Percentiles rank a stretch among this genome's conserved stretches.
Evolutionary conservation across 1,140 invertebrate species (phyloP).

Genomic region (Tetramorium simillimum): DNA sequence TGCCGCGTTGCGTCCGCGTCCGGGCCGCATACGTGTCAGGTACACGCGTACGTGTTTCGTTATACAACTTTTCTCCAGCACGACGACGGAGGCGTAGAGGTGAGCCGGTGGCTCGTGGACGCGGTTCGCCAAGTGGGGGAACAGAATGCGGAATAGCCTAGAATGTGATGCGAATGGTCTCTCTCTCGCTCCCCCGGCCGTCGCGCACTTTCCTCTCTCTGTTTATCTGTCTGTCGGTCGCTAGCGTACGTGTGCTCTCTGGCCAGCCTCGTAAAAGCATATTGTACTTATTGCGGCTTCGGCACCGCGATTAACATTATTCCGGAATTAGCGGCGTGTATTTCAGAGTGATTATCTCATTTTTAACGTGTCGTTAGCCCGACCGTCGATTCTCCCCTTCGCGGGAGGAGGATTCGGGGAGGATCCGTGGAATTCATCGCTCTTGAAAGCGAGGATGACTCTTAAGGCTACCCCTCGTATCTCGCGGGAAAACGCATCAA

Average conservation of each 20-base stretch:
- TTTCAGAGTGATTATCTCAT: background rate
- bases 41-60: constrained; percentile 73
- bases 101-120: constrained; percentile 79
- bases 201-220: constrained; percentile 54
- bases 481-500: constrained; percentile 43
- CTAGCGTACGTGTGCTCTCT: constrained; percentile 29
- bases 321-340: background rate
- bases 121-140: constrained; percentile 79
- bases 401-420: background rate
- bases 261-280: constrained; percentile 42
- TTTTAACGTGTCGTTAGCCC: background rate
- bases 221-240: constrained; percentile 39
- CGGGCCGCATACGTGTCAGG: constrained; percentile 63
- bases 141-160: constrained; percentile 86
- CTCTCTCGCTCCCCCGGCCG: constrained; percentile 61
- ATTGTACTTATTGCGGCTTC: background rate
- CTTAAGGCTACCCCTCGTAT: background rate
- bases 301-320: constrained; percentile 12
- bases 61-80: constrained; percentile 81
- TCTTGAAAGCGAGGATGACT: background rate
- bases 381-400: background rate
- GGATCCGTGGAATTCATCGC: background rate
- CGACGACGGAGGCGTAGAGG: constrained; percentile 77
- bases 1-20: constrained; percentile 23
- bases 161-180: constrained; percentile 85